Conservation (phyloP, 35 echinoderm and acorn worm genomes). For the Diadema setosum region DNA sequence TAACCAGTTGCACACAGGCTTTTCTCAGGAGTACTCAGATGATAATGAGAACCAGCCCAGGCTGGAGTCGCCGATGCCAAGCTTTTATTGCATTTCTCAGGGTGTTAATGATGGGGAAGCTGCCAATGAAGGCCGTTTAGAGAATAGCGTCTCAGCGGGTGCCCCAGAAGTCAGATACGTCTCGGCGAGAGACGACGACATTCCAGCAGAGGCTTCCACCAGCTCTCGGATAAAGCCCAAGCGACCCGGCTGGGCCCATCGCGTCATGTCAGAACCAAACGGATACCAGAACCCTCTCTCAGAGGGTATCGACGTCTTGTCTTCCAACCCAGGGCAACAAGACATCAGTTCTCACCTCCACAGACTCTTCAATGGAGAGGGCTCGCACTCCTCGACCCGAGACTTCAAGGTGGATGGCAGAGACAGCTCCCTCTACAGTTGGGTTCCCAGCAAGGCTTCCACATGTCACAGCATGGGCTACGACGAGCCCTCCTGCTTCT, state of each 20-base stretch:
- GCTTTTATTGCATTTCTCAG: constrained; percentile 32
- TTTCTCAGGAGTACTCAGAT: background rate
- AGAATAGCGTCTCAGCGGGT: background rate
- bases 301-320: constrained; percentile 5
- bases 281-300: constrained; percentile 13
- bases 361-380: background rate
- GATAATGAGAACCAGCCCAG: background rate
- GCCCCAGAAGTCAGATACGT: background rate
- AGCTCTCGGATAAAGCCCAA: background rate
- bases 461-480: background rate
- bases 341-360: background rate
- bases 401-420: background rate
- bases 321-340: background rate
- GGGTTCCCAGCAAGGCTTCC: background rate
- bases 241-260: constrained; percentile 8
- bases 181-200: background rate
- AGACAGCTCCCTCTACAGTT: background rate
- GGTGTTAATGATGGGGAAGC: background rate
- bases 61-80: background rate
- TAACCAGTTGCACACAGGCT: background rate
- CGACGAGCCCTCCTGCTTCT: background rate
- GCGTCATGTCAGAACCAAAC: background rate
- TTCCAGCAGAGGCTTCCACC: background rate
- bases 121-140: background rate
- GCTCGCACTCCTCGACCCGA: background rate